Conservation (phyloP, 2,113 vertebrate genomes). For the Lamprotornis superbus region DNA sequence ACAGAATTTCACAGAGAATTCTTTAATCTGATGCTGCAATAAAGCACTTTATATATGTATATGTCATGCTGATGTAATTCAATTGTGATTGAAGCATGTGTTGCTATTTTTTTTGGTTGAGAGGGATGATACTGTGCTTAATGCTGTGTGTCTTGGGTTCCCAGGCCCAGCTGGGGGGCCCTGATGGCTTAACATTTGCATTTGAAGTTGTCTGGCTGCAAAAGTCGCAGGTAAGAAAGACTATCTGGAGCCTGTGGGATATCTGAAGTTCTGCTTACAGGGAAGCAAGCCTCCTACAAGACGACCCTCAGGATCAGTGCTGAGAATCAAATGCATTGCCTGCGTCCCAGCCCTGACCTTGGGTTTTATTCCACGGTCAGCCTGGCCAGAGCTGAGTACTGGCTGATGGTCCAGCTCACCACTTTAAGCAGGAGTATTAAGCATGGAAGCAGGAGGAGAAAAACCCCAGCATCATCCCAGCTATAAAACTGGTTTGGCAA, state of each 20-base stretch:
- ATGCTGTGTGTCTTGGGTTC: not conserved
- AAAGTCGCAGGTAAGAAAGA: not conserved
- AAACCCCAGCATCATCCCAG: not conserved
- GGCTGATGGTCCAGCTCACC: not conserved
- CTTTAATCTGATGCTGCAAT: constrained; percentile 61
- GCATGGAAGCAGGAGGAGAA: not conserved
- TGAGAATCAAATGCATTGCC: not conserved
- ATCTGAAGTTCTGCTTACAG: not conserved
- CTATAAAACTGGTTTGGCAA: not conserved
- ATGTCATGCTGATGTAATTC: not conserved
- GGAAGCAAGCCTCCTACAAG: not conserved
- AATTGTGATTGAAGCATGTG: not conserved
- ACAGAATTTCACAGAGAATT: constrained; percentile 12
- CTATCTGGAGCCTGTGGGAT: accelerated
- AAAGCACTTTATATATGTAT: constrained; percentile 59
- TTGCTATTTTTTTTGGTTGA: not conserved
- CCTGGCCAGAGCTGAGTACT: not conserved
- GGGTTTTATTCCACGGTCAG: not conserved
- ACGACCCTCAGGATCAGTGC: not conserved
- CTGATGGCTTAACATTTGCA: not conserved
- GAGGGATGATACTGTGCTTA: not conserved
- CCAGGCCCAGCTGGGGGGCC: not conserved
- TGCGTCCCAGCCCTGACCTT: not conserved
- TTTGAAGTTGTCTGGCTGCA: not conserved
- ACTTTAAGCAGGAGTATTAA: not conserved